A percentile compares a stretch with the other conserved stretches of the same genome.
phyloP scores from a whole-genome alignment of 2,888 invertebrate species.

The Endomychus coccineus region DNA sequence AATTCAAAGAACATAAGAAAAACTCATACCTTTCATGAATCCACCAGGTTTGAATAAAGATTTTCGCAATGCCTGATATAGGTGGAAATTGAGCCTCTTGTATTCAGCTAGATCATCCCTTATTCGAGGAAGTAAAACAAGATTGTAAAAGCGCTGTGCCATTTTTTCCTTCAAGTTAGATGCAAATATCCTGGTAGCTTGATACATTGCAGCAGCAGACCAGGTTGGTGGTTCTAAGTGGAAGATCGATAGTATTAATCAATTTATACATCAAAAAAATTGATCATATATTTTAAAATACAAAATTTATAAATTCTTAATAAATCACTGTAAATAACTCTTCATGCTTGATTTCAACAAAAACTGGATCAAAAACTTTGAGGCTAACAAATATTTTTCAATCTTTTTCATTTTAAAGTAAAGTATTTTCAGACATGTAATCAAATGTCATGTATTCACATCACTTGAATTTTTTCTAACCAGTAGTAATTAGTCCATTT shows the following conservation, averaged over 20 bases:
- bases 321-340: no score
- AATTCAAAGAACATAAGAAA: no score
- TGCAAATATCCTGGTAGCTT: slow-evolving; percentile 91
- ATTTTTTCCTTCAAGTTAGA: slow-evolving; percentile 93
- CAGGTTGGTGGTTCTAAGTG: slow-evolving; percentile 79
- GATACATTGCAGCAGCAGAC: slow-evolving; percentile 98
- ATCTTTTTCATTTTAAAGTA: no score
- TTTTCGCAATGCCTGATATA: slow-evolving; percentile 90
- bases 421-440: no score
- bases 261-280: not conserved
- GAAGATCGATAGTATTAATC: not conserved
- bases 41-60: slow-evolving; percentile 94
- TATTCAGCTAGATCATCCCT: slow-evolving; percentile 94
- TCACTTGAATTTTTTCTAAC: no score
- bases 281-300: not conserved
- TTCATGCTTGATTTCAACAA: no score
- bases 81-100: slow-evolving; percentile 90
- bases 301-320: not conserved
- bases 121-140: slow-evolving; percentile 85
- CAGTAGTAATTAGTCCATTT: no score
- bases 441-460: no score
- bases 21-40: slow-evolving; percentile 94
- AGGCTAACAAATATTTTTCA: no score
- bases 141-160: slow-evolving; percentile 92
- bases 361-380: no score